Evolutionary conservation across 2,797 vertebrate genomes (phyloP).

Genomic region (Sus cebifrons): DNA sequence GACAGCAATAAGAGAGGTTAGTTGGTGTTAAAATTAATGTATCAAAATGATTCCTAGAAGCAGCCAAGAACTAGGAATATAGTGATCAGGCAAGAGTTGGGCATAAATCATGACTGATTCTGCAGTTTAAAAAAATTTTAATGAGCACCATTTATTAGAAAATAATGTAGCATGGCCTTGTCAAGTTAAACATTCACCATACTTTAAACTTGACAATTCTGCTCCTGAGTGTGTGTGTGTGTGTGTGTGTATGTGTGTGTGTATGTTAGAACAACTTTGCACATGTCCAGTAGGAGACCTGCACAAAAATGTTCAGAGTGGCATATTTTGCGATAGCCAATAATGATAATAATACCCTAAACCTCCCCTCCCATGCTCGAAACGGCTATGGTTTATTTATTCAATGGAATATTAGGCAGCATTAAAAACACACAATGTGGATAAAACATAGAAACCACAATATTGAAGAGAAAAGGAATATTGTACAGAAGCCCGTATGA

Average conservation of each 20-base stretch:
- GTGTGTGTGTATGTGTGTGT: background rate
- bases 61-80: constrained; percentile 41
- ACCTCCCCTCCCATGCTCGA: background rate
- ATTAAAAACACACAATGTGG: background rate
- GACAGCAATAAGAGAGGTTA: constrained; percentile 44
- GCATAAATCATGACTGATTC: background rate
- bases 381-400: background rate
- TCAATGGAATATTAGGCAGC: background rate
- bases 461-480: background rate
- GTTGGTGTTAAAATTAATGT: constrained; percentile 46
- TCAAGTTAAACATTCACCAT: constrained; percentile 36
- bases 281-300: background rate
- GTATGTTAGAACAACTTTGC: background rate
- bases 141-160: constrained; percentile 50
- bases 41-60: constrained; percentile 59
- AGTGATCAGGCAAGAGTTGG: background rate
- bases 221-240: background rate
- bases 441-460: constrained; percentile 27
- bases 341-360: background rate
- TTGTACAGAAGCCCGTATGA: background rate
- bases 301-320: background rate
- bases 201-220: constrained; percentile 23
- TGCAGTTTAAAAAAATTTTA: constrained; percentile 23
- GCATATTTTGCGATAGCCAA: background rate
- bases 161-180: background rate